phyloP scores from a whole-genome alignment of 2,888 invertebrate species.

The Shargacucullia verbasci region DNA sequence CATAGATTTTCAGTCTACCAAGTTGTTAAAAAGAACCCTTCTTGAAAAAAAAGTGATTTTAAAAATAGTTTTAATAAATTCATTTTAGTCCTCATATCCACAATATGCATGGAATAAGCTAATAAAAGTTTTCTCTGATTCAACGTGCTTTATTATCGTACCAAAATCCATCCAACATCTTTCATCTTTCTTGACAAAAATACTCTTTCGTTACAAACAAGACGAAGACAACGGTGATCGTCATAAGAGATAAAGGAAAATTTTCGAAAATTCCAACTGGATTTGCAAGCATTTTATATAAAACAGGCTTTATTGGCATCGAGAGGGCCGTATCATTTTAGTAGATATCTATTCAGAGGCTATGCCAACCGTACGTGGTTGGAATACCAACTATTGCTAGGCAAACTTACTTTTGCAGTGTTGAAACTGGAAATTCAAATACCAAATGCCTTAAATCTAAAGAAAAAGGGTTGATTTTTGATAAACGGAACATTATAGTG shows the following conservation, averaged over 20 bases:
- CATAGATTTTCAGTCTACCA: constrained; percentile 12
- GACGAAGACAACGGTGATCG: constrained; percentile 34
- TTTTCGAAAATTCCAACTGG: constrained; percentile 61
- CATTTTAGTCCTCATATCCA: too few species aligned
- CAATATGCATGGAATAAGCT: too few species aligned
- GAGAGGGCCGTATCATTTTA: constrained; percentile 83
- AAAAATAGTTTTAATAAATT: too few species aligned
- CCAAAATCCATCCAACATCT: constrained; percentile 24
- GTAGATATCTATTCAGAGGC: constrained; percentile 85
- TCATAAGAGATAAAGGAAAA: constrained; percentile 45
- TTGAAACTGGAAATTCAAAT: constrained; percentile 31
- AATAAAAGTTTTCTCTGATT: constrained; percentile 16
- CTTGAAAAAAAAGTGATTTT: too few species aligned
- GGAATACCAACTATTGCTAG: constrained; percentile 71
- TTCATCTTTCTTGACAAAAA: constrained; percentile 9
- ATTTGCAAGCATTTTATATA: constrained; percentile 77
- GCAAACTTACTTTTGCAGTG: constrained; percentile 43
- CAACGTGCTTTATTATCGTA: constrained; percentile 18
- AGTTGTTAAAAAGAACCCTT: too few species aligned
- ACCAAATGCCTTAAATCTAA: constrained; percentile 16
- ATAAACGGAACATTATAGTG: not conserved
- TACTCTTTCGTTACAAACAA: constrained; percentile 42
- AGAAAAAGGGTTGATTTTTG: constrained; percentile 44
- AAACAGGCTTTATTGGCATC: constrained; percentile 85
- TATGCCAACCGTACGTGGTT: constrained; percentile 79